Conservation (phyloP, 1,140 invertebrate species). For the Aphaenogaster ashmeadi region DNA sequence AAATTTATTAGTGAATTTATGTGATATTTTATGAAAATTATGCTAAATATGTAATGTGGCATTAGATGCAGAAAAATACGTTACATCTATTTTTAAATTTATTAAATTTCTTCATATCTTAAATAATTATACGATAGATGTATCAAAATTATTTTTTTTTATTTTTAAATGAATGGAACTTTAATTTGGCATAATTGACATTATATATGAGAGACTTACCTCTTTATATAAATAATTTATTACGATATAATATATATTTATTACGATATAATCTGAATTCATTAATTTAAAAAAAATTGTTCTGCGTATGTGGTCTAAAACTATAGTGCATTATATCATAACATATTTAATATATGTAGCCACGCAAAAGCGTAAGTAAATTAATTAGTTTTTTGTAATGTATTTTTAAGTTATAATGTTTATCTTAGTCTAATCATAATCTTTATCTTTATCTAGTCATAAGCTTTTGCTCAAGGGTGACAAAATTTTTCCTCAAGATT, state of each 20-base stretch:
- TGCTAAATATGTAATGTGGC: not conserved
- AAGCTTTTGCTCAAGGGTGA: not conserved
- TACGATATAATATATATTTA: not conserved
- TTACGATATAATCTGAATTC: not conserved
- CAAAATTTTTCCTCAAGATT: not conserved
- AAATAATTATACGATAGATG: not conserved
- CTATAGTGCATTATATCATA: not conserved
- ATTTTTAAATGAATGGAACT: not conserved
- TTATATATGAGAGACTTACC: not conserved
- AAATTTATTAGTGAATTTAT: not conserved
- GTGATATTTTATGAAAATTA: not conserved
- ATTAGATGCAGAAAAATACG: not conserved
- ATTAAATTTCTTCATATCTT: not conserved
- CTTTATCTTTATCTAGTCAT: not conserved
- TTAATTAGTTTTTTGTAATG: no score
- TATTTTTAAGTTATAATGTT: no score
- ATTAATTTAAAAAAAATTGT: not conserved
- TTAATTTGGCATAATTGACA: not conserved
- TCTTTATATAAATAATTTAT: conserved; percentile 1
- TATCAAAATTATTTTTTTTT: conserved; percentile 1
- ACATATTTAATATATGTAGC: not conserved
- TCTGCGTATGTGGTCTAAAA: not conserved
- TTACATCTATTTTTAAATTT: not conserved
- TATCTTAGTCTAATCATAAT: no score
- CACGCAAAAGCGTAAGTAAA: no score